These are phyloP conservation scores for Paedocypris sp. DNA, from an alignment of 2,113 vertebrate species.

Conservation along the genomic window DNA sequence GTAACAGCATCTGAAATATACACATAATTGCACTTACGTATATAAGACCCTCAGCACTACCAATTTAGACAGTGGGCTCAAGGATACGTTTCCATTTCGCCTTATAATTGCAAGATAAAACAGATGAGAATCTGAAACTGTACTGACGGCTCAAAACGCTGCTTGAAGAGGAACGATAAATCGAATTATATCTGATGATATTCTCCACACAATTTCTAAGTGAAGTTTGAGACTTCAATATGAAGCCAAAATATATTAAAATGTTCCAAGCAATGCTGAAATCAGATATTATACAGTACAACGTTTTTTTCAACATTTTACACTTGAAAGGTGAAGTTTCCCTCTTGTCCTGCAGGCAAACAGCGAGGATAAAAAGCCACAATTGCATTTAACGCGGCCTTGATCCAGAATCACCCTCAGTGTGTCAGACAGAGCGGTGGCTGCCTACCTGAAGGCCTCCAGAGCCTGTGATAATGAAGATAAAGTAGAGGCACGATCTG, in stretches of 20 bases:
- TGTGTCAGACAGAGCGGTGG: background rate
- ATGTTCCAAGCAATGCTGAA: background rate
- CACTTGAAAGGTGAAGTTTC: background rate
- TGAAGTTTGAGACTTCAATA: background rate
- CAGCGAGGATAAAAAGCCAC: background rate
- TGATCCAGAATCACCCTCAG: background rate
- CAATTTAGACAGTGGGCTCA: background rate
- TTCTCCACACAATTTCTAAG: background rate
- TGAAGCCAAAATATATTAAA: background rate
- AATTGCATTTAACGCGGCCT: background rate
- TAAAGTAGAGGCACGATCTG: slow-evolving; percentile 1
- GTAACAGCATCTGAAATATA: no score
- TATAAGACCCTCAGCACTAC: background rate
- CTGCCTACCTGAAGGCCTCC: slow-evolving; percentile 14
- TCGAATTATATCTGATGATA: slow-evolving; percentile 4
- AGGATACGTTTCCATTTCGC: background rate
- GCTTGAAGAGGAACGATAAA: background rate
- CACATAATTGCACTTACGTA: no score
- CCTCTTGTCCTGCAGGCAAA: background rate
- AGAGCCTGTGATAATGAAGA: background rate
- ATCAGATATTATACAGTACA: background rate
- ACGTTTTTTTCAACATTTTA: background rate
- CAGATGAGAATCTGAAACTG: background rate
- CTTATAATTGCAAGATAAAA: slow-evolving; percentile 1
- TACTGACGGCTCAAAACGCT: background rate